These are phyloP conservation scores for Protobothrops mucrosquamatus DNA, from an alignment of 2,113 vertebrate genomes.

Conservation along the genomic window DNA sequence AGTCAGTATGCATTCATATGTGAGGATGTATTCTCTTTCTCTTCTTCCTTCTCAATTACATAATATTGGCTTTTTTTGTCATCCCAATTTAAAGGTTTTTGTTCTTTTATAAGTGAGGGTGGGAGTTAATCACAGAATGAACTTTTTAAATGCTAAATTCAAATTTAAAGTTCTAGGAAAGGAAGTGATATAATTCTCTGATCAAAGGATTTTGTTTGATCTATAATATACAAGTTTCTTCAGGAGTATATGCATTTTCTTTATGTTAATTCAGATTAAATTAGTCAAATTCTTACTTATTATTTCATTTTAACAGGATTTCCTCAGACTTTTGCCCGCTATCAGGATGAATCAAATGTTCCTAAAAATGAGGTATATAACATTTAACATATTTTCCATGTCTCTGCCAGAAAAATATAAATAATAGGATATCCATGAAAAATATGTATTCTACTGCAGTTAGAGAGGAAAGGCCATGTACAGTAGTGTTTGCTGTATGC, in stretches of 20 bases:
- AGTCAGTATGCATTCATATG: not conserved
- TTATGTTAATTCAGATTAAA: not conserved
- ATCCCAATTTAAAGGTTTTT: not conserved
- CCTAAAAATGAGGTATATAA: conserved; percentile 52
- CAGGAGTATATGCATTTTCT: not conserved
- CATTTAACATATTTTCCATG: not conserved
- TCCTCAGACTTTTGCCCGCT: conserved; percentile 44
- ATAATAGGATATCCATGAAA: not conserved
- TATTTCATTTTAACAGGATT: conserved; percentile 51
- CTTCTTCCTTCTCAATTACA: not conserved
- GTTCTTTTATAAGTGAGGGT: not conserved
- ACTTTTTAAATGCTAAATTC: not conserved
- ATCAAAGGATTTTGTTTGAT: not conserved
- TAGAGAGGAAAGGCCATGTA: not conserved
- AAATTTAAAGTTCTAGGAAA: not conserved
- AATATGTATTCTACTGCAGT: not conserved
- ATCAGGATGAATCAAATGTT: conserved; percentile 26
- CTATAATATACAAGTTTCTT: not conserved
- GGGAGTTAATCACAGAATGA: not conserved
- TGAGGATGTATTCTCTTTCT: not conserved
- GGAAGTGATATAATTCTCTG: not conserved
- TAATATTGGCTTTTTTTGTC: not conserved
- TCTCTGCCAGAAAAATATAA: not conserved
- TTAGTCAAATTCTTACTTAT: not conserved
- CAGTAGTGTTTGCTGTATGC: not conserved